Conservation (phyloP, 30 jellyfish, hydroid and myxozoan genomes). For the Aurelia aurita region DNA sequence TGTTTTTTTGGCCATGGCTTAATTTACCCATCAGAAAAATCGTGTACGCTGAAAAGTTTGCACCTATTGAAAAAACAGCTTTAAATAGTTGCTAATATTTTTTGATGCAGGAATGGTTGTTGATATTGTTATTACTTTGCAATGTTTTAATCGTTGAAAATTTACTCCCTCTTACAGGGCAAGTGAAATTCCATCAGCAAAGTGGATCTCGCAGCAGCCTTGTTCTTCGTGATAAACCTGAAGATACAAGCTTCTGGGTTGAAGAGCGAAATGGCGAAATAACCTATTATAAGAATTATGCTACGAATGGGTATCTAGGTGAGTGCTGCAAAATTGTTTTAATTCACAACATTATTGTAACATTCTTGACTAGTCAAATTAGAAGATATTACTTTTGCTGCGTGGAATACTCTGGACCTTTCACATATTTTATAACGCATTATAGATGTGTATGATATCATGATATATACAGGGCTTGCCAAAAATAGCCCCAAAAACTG, state of each 20-base stretch:
- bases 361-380: too few relatives aligned
- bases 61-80: too few relatives aligned
- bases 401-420: too few relatives aligned
- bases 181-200: constrained; percentile 79
- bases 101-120: neutral
- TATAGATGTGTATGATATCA: too few relatives aligned
- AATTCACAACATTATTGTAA: too few relatives aligned
- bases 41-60: too few relatives aligned
- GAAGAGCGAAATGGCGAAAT: constrained; percentile 75
- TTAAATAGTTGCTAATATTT: neutral
- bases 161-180: constrained; percentile 52
- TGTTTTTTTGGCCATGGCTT: too few relatives aligned
- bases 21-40: too few relatives aligned
- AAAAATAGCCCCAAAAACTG: too few relatives aligned
- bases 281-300: constrained; percentile 67
- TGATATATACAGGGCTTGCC: too few relatives aligned
- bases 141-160: neutral
- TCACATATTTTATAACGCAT: too few relatives aligned
- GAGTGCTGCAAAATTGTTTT: neutral
- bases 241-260: constrained; percentile 88
- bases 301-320: constrained; percentile 83
- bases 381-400: too few relatives aligned
- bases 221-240: constrained; percentile 73
- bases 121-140: neutral
- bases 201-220: constrained; percentile 84